Percentiles rank a stretch among this genome's conserved stretches.
These are phyloP conservation scores for Dione juno DNA, from an alignment of 2,888 invertebrate genomes.

Conservation along the genomic window DNA sequence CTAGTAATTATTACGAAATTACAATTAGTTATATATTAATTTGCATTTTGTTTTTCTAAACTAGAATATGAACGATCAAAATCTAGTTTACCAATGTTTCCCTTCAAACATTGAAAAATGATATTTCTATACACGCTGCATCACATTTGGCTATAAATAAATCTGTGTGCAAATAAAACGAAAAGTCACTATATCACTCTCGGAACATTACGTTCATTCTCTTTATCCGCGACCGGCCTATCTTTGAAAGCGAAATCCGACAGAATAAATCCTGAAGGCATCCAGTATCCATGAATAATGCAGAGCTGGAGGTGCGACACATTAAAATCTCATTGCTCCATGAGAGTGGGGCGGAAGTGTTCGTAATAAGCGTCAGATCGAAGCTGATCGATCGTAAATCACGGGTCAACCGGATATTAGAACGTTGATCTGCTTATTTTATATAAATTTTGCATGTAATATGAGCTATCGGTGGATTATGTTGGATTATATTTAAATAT, in stretches of 20 bases:
- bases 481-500: not conserved
- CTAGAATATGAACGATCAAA: no score
- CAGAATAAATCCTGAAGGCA: constrained; percentile 50
- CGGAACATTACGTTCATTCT: constrained; percentile 44
- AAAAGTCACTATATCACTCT: constrained; percentile 41
- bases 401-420: constrained; percentile 21
- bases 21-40: no score
- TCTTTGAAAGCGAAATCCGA: constrained; percentile 48
- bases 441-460: not conserved
- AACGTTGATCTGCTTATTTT: constrained; percentile 6
- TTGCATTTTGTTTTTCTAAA: no score
- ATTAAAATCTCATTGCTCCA: constrained; percentile 73
- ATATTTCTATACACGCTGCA: not conserved
- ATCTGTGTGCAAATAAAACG: constrained; percentile 40
- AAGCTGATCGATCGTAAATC: constrained; percentile 15
- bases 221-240: constrained; percentile 45
- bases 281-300: constrained; percentile 66
- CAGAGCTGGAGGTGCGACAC: constrained; percentile 66
- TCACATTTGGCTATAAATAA: constrained; percentile 26
- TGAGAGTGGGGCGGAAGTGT: constrained; percentile 49
- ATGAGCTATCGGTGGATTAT: not conserved
- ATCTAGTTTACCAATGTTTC: not conserved
- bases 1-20: no score
- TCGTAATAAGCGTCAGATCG: constrained; percentile 30
- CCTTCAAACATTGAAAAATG: not conserved